Evolutionary conservation across 2,797 vertebrate species (phyloP).

Genomic region (Graptemys geographica): DNA sequence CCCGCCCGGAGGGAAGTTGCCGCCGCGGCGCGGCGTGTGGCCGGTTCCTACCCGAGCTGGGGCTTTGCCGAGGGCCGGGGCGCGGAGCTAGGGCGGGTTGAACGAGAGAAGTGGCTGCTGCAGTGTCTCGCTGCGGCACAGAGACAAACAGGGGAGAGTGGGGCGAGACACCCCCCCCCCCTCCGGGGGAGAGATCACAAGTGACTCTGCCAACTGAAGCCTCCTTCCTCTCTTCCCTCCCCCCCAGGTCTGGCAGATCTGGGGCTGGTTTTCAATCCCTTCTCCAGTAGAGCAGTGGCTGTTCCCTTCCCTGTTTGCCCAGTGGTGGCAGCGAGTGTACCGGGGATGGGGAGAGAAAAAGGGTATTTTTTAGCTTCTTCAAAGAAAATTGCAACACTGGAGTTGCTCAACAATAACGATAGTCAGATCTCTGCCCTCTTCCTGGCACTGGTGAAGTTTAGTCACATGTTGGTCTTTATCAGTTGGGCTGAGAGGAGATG

Average conservation of each 20-base stretch:
- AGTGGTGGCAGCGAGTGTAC: not conserved
- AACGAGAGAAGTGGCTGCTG: not conserved
- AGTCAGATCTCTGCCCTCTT: not conserved
- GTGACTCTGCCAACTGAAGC: too few relatives aligned
- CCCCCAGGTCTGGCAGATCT: too few relatives aligned
- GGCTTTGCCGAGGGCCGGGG: too few relatives aligned
- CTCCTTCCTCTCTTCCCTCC: too few relatives aligned
- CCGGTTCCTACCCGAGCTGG: too few relatives aligned
- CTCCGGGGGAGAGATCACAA: not conserved
- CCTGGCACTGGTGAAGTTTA: slow-evolving; percentile 19
- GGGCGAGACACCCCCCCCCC: not conserved
- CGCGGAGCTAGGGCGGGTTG: not conserved
- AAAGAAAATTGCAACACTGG: slow-evolving; percentile 8
- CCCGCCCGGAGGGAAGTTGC: too few relatives aligned
- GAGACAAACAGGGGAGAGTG: too few relatives aligned
- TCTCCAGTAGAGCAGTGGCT: too few relatives aligned
- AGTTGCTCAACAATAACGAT: slow-evolving; percentile 34
- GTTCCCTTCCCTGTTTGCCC: too few relatives aligned
- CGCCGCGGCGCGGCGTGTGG: too few relatives aligned
- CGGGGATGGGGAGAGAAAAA: not conserved
- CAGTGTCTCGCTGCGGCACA: not conserved
- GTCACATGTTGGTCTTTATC: not conserved
- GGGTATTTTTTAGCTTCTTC: not conserved
- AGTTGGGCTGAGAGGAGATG: not conserved
- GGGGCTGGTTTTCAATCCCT: not conserved